These are phyloP conservation scores for Microctonus aethiopoides DNA, from an alignment of 2,888 invertebrate genomes.

Conservation along the genomic window DNA sequence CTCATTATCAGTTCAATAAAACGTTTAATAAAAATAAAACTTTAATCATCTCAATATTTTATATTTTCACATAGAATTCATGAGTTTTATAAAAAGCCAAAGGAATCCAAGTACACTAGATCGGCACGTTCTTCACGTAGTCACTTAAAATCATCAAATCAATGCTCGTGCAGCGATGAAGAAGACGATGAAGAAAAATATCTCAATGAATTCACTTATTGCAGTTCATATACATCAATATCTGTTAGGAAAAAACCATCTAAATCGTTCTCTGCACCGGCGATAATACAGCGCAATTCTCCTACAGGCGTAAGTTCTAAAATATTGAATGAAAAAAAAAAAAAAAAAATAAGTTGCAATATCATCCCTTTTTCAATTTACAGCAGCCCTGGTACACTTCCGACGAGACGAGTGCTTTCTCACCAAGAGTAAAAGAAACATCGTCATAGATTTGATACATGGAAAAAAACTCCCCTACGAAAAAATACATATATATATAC, in stretches of 20 bases:
- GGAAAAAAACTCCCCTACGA: background rate
- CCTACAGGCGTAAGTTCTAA: background rate
- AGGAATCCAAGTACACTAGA: constrained; percentile 27
- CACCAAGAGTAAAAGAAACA: background rate
- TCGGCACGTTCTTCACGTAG: constrained; percentile 46
- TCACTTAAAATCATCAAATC: constrained; percentile 46
- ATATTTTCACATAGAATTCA: constrained; percentile 47
- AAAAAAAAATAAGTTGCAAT: background rate
- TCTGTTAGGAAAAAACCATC: background rate
- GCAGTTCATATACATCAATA: background rate
- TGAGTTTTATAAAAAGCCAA: constrained; percentile 49
- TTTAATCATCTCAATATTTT: no score
- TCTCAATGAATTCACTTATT: constrained; percentile 33
- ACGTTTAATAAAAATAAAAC: no score
- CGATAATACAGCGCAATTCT: background rate
- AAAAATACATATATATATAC: no score
- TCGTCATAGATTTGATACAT: background rate
- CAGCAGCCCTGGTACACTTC: background rate
- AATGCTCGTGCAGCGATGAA: constrained; percentile 13
- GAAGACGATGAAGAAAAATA: constrained; percentile 53
- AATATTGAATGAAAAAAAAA: background rate
- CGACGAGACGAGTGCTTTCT: background rate
- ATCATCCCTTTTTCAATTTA: background rate
- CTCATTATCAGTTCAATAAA: background rate
- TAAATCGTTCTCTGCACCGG: background rate